Base-by-base conservation (phyloP, 2,797 vertebrate species). In the Eremophila alpestris region DNA sequence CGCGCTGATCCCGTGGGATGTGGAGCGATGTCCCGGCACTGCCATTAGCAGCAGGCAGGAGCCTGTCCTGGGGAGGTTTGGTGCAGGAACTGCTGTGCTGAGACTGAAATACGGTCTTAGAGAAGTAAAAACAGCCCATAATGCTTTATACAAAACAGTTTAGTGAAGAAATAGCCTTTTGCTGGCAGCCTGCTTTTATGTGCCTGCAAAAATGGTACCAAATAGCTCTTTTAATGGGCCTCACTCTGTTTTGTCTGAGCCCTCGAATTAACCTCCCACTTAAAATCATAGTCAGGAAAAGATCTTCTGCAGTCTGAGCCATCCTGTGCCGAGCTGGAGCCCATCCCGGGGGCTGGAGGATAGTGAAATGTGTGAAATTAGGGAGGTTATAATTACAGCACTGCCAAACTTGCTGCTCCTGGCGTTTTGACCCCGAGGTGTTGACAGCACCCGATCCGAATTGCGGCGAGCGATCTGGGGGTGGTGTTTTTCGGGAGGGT, bases 11-110 rank as follows among this genome's bases (percentile, higher is more conserved):
- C 85, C 41, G 1, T 8, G n/a, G 92, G 65, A 83, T 48, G 74
- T 2, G n/a, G 30, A 38, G 43, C 2, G 0, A 4, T 22, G 16
- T 23, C 54, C 40, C 3, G 10, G 19, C 0, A 1, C 41, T 55
- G 24, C 45, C 0, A 0, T n/a, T 29, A 10, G 71, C 67, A 45
- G 34, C 56, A 17, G 1, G 16, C 55, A 11, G 70, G 49, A 80
- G 49, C 83, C 62, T 20, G 41, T 41, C n/a, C 51, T 56, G 76
- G 43, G 41, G 20, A 13, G 77, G 55, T 60, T 83, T 67, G 59
- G 68, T 34, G 83, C 65, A 78, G 59, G 9, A 59, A 41, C 51
- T 24, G 58, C 48, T 30, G 60, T 58, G 29, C 41, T 24, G 5
- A 56, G 71, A 71, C 58, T 87, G 87, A 59, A 71, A 63, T 7